Conservation (phyloP, 2,113 vertebrate species). For the Coturnix japonica region DNA sequence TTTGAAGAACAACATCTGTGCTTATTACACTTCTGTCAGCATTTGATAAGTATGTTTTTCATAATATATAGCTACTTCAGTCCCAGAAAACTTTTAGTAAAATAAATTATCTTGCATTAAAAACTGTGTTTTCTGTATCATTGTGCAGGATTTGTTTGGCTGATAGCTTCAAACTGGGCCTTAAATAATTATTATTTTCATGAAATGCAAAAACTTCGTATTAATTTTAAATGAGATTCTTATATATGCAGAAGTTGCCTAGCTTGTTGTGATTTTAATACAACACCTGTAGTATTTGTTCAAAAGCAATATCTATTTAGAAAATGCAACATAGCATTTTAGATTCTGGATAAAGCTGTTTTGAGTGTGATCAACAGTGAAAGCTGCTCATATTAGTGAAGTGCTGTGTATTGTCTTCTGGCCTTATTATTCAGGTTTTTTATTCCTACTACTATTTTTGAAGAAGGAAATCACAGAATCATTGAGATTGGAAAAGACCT, state of each 20-base stretch:
- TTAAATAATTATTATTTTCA: not conserved
- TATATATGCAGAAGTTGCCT: not conserved
- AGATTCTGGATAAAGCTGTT: not conserved
- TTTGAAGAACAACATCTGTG: constrained; percentile 48
- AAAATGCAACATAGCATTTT: not conserved
- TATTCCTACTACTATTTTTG: not conserved
- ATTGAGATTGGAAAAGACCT: too few species aligned
- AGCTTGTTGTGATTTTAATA: not conserved
- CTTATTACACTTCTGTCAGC: constrained; percentile 13
- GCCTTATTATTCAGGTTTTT: not conserved
- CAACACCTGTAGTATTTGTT: not conserved
- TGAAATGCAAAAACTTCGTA: not conserved
- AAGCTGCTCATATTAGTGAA: not conserved
- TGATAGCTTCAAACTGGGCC: not conserved
- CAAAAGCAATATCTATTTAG: not conserved
- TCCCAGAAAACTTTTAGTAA: not conserved
- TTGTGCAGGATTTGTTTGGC: not conserved
- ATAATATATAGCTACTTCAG: not conserved
- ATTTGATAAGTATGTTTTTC: not conserved
- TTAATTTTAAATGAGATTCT: not conserved
- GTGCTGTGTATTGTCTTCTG: not conserved
- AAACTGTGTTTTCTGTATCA: not conserved
- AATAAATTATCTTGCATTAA: not conserved
- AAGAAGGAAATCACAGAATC: not conserved
- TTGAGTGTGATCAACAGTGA: not conserved